phyloP scores from a whole-genome alignment of 2,113 vertebrate species.

The Noturus placidus region DNA sequence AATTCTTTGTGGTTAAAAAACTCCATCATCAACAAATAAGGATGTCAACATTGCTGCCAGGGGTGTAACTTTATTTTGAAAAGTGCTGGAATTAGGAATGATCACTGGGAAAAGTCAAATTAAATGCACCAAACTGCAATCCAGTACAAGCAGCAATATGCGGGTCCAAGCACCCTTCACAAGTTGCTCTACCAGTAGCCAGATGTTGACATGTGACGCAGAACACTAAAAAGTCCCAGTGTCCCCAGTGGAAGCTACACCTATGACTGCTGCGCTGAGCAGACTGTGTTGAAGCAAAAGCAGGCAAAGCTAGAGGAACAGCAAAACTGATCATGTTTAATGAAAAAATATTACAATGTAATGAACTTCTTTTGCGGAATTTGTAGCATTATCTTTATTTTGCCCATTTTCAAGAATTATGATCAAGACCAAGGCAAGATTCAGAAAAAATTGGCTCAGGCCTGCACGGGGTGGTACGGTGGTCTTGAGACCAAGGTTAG shows the following conservation, averaged over 20 bases:
- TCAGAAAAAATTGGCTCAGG: background rate
- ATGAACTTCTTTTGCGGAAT: background rate
- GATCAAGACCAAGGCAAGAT: background rate
- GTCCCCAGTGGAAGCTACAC: background rate
- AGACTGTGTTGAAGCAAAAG: background rate
- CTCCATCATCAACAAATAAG: background rate
- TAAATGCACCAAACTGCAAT: background rate
- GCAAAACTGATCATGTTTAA: background rate
- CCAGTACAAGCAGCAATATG: background rate
- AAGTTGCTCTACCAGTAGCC: background rate
- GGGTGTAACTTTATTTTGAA: conserved; percentile 2
- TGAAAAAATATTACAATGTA: background rate
- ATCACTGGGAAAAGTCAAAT: background rate
- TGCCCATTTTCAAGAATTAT: background rate
- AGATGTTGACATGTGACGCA: background rate
- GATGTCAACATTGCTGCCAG: background rate
- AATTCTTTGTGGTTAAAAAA: conserved; percentile 3
- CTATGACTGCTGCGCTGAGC: background rate
- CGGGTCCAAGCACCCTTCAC: background rate
- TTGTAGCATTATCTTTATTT: background rate
- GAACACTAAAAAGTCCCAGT: background rate
- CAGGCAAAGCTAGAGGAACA: background rate
- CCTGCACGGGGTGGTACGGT: background rate
- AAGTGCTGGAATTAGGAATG: background rate
- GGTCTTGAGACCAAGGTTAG: background rate